Evolutionary conservation across 64 coral and sea anemone species (phyloP).

Genomic region (Dendrophyllia cribrosa): DNA sequence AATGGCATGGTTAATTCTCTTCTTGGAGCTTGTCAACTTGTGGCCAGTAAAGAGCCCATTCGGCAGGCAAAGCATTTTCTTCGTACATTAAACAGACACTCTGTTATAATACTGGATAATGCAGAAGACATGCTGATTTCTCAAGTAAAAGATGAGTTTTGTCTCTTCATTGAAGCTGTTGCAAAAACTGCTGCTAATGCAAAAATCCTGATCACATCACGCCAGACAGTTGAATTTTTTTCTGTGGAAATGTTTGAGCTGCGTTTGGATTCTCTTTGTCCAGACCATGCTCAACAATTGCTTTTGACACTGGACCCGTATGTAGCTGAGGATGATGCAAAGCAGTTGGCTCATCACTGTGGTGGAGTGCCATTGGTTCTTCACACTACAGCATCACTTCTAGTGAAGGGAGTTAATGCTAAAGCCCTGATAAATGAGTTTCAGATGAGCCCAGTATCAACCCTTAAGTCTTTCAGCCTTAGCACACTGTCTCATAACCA

Average conservation of each 20-base stretch:
- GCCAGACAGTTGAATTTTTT: constrained; percentile 74
- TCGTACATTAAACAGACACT: constrained; percentile 46
- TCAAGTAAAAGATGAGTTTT: constrained; percentile 68
- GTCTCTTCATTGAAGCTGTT: constrained; percentile 75
- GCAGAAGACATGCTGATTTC: constrained; percentile 90
- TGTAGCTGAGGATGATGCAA: constrained; percentile 74
- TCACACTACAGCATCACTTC: constrained; percentile 82
- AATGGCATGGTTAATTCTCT: constrained; percentile 83
- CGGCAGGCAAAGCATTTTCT: constrained; percentile 81
- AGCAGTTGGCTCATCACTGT: constrained; percentile 70
- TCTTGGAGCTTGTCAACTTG: constrained; percentile 80
- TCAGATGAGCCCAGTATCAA: constrained; percentile 80
- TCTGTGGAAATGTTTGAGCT: constrained; percentile 63
- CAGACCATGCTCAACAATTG: constrained; percentile 71
- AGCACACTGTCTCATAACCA: constrained; percentile 79
- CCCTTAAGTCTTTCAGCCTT: constrained; percentile 82
- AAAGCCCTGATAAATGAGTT: constrained; percentile 78
- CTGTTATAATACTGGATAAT: constrained; percentile 95
- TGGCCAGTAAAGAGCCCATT: constrained; percentile 74
- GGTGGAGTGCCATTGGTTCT: constrained; percentile 91
- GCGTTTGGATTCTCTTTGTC: constrained; percentile 47
- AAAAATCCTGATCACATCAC: constrained; percentile 79
- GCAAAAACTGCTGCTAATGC: constrained; percentile 84
- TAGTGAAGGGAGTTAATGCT: constrained; percentile 79
- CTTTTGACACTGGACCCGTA: constrained; percentile 58